Evolutionary conservation across 53 echinoderm and acorn worm species (phyloP).

Genomic region (Mesocentrotus franciscanus): DNA sequence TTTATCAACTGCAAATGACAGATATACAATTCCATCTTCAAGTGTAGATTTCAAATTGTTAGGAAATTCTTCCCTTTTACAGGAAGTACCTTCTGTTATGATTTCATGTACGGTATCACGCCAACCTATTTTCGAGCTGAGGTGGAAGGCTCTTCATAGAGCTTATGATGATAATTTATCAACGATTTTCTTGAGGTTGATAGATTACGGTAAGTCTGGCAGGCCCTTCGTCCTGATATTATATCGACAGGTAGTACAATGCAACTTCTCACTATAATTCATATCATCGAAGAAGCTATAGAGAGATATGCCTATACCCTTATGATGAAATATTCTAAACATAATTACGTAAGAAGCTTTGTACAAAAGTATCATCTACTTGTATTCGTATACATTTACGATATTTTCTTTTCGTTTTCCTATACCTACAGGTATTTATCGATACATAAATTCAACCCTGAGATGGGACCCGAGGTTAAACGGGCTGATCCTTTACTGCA

Average conservation of each 20-base stretch:
- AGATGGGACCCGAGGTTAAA: not conserved
- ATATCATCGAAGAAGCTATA: not conserved
- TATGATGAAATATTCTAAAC: not conserved
- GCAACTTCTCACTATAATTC: too few species aligned
- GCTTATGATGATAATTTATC: too few species aligned
- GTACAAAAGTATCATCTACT: not conserved
- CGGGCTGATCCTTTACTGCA: not conserved
- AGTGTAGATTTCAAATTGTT: too few species aligned
- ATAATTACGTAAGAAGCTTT: too few species aligned
- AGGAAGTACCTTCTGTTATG: not conserved
- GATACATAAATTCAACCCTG: constrained; percentile 28
- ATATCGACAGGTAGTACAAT: not conserved
- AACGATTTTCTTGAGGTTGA: too few species aligned
- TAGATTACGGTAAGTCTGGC: too few species aligned
- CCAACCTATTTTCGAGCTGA: too few species aligned
- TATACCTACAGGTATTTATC: not conserved
- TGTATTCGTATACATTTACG: not conserved
- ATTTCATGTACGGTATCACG: not conserved
- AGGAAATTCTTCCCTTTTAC: not conserved
- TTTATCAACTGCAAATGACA: too few species aligned
- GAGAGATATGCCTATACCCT: not conserved
- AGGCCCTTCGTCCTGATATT: not conserved
- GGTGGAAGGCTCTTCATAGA: too few species aligned
- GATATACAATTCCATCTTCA: too few species aligned
- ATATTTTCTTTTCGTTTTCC: not conserved